A percentile compares a stretch with the other conserved stretches of the same genome.
phyloP scores from a whole-genome alignment of 2,888 invertebrate genomes.

The Sesia apiformis region DNA sequence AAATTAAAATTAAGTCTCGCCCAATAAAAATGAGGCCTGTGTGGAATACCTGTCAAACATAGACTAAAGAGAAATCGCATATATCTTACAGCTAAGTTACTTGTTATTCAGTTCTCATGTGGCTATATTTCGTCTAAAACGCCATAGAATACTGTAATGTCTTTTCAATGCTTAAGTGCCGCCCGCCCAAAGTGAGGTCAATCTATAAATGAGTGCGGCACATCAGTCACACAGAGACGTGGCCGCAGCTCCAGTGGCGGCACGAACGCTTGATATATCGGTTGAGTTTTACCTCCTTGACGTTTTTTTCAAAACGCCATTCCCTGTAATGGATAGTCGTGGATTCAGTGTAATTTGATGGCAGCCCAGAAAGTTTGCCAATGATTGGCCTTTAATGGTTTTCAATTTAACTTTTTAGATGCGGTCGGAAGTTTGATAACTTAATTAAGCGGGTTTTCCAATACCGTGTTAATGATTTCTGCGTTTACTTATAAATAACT shows the following conservation, averaged over 20 bases:
- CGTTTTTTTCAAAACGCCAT: conserved; percentile 54
- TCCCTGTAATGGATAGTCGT: conserved; percentile 45
- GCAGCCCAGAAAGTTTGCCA: conserved; percentile 33
- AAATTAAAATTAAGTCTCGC: no score
- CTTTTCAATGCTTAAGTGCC: conserved; percentile 18
- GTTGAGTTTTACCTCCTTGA: conserved; percentile 47
- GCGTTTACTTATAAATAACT: not conserved
- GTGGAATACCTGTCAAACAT: no score
- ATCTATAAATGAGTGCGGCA: conserved; percentile 56
- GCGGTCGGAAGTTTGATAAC: conserved; percentile 43
- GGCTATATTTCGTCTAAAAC: no score
- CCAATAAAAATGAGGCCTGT: no score
- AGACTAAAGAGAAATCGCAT: no score
- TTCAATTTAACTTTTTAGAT: conserved; percentile 57
- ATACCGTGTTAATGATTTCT: conserved; percentile 10
- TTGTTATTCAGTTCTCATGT: no score
- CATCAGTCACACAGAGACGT: conserved; percentile 48
- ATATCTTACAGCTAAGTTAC: no score
- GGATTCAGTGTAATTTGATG: conserved; percentile 42
- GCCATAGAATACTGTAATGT: no score
- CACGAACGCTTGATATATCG: conserved; percentile 51
- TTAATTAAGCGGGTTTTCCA: conserved; percentile 25
- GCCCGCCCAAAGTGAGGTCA: conserved; percentile 46
- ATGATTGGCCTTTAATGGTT: conserved; percentile 53
- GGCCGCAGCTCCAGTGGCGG: conserved; percentile 21